A percentile compares a stretch with the other conserved stretches of the same genome.
Conservation (phyloP, 1,140 invertebrate genomes). For the Colletes gigas region DNA sequence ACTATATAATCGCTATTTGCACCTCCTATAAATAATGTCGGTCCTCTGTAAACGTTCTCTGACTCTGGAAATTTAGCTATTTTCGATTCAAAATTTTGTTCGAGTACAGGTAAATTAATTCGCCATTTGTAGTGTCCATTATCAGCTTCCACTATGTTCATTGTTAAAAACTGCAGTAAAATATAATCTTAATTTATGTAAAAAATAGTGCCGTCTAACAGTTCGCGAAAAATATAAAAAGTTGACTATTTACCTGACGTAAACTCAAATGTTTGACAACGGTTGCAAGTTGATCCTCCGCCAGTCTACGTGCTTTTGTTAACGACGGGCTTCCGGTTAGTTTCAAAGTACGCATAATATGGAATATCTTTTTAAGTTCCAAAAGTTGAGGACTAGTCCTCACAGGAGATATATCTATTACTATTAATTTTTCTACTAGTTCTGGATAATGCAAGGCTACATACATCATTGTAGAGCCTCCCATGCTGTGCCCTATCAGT, state of each 20-base stretch:
- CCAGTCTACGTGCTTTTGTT: conserved; percentile 84
- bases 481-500: conserved; percentile 95
- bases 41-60: conserved; percentile 83
- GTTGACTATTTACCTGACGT: conserved; percentile 77
- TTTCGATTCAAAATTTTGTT: conserved; percentile 84
- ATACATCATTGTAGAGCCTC: conserved; percentile 91
- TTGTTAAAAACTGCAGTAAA: conserved; percentile 87
- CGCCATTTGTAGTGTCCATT: conserved; percentile 86
- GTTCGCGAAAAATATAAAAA: conserved; percentile 45
- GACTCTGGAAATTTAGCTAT: conserved; percentile 85
- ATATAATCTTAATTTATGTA: conserved; percentile 76
- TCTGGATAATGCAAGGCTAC: conserved; percentile 88
- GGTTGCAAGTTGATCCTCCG: conserved; percentile 81
- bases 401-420: conserved; percentile 92
- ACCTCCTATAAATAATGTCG: conserved; percentile 92
- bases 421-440: conserved; percentile 88
- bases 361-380: conserved; percentile 85
- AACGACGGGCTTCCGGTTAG: conserved; percentile 84
- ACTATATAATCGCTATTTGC: conserved; percentile 89
- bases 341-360: conserved; percentile 84
- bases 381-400: conserved; percentile 84
- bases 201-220: conserved; percentile 59
- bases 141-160: conserved; percentile 87
- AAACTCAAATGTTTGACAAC: conserved; percentile 77
- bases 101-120: conserved; percentile 87